phyloP scores from a whole-genome alignment of 2,888 invertebrate genomes.

The Lycophotia porphyrea region DNA sequence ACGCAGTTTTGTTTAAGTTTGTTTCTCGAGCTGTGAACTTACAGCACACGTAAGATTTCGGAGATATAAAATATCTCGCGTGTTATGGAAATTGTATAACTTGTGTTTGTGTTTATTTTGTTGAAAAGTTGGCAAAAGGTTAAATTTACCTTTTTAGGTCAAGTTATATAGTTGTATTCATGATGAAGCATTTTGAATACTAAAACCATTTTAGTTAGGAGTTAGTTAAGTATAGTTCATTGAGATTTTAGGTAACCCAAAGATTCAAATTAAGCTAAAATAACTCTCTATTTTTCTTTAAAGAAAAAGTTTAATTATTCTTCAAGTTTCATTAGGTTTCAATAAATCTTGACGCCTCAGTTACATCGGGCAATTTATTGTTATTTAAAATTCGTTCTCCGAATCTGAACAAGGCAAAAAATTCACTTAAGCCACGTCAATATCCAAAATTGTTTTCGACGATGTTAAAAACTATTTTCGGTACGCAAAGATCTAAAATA shows the following conservation, averaged over 20 bases:
- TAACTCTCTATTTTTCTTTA: not conserved
- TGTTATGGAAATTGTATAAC: constrained; percentile 7
- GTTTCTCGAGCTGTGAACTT: constrained; percentile 39
- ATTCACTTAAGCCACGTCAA: constrained; percentile 19
- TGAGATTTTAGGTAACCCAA: not conserved
- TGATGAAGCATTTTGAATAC: not conserved
- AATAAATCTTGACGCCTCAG: constrained; percentile 45
- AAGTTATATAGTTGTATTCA: not conserved
- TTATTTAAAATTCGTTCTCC: constrained; percentile 39
- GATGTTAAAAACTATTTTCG: constrained; percentile 36
- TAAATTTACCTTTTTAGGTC: not conserved
- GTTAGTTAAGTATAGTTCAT: not conserved
- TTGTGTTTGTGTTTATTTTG: constrained; percentile 12
- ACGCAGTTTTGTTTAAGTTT: constrained; percentile 68
- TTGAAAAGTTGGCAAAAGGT: not conserved
- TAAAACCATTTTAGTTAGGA: not conserved
- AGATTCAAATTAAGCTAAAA: constrained; percentile 8
- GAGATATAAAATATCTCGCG: constrained; percentile 13
- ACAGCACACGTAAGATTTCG: constrained; percentile 28
- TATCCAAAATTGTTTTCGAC: constrained; percentile 35
- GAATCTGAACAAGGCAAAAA: constrained; percentile 28
- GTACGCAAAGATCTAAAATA: constrained; percentile 17
- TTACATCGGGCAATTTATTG: constrained; percentile 31
- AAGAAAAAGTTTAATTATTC: constrained; percentile 32
- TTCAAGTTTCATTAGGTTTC: constrained; percentile 51